These are phyloP conservation scores for Vollenhovia emeryi DNA, from an alignment of 1,140 invertebrate genomes.

Conservation along the genomic window DNA sequence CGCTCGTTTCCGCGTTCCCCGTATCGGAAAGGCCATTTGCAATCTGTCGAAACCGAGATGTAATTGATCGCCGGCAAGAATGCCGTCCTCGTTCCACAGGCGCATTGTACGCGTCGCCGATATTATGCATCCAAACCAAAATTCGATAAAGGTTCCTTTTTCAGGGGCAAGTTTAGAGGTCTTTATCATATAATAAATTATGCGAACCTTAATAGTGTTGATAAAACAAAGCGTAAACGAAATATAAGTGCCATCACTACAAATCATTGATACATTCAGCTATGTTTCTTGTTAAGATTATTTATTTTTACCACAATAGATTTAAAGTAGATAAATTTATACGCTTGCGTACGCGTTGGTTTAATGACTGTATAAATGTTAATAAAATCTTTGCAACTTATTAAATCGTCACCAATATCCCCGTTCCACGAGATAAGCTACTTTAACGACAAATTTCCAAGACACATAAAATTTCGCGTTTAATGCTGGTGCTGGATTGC, in stretches of 20 bases:
- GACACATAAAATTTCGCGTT: conserved; percentile 1
- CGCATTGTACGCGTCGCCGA: conserved; percentile 14
- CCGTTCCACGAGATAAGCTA: not conserved
- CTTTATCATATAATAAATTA: conserved; percentile 7
- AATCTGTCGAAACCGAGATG: conserved; percentile 57
- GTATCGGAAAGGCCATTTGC: conserved; percentile 57
- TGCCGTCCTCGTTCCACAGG: not conserved
- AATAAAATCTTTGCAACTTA: not conserved
- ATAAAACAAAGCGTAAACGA: not conserved
- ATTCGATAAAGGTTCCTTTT: not conserved
- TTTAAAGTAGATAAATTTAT: not conserved
- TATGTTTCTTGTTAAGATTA: not conserved
- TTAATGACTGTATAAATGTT: not conserved
- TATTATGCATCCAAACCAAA: conserved; percentile 18
- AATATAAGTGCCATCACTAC: not conserved
- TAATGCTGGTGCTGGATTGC: not conserved
- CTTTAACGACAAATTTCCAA: not conserved
- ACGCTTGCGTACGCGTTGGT: not conserved
- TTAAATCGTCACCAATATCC: not conserved
- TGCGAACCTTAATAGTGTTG: not conserved
- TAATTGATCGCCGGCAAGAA: conserved; percentile 49
- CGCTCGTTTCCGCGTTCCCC: conserved; percentile 50
- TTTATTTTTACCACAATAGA: not conserved
- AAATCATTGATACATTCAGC: not conserved
- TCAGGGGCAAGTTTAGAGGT: not conserved